These are phyloP conservation scores for Pseudomyrmex gracilis DNA, from an alignment of 1,140 invertebrate species.

Conservation along the genomic window DNA sequence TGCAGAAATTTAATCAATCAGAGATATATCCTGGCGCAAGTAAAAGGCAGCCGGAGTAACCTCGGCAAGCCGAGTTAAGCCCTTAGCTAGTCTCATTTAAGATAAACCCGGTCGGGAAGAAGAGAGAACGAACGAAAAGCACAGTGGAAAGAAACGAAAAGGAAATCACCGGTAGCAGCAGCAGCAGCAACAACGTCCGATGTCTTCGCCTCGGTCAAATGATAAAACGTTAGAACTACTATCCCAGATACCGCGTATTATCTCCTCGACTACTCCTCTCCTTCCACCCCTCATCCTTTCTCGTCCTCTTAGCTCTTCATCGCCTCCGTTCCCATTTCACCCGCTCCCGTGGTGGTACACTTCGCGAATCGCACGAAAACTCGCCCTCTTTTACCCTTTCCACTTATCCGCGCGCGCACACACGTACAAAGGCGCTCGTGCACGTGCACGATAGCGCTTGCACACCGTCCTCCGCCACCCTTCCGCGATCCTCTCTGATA, in stretches of 20 bases:
- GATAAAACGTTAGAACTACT: slow-evolving; percentile 78
- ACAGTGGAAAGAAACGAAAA: slow-evolving; percentile 53
- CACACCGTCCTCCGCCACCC: slow-evolving; percentile 64
- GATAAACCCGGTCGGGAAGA: slow-evolving; percentile 74
- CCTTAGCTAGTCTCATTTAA: slow-evolving; percentile 81
- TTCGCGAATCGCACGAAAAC: slow-evolving; percentile 61
- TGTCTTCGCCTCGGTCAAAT: slow-evolving; percentile 64
- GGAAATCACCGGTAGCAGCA: slow-evolving; percentile 69
- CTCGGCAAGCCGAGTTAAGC: slow-evolving; percentile 79
- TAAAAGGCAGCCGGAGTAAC: slow-evolving; percentile 65
- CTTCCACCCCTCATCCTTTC: slow-evolving; percentile 11
- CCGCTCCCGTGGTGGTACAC: slow-evolving; percentile 68
- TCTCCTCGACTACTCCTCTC: slow-evolving; percentile 16
- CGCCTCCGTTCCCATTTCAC: slow-evolving; percentile 54
- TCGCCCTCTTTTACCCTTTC: slow-evolving; percentile 77
- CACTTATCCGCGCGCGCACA: slow-evolving; percentile 67
- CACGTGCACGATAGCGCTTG: slow-evolving; percentile 32
- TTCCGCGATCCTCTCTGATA: slow-evolving; percentile 87
- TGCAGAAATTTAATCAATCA: slow-evolving; percentile 85
- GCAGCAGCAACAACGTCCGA: slow-evolving; percentile 65
- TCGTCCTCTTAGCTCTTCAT: slow-evolving; percentile 45
- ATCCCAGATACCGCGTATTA: slow-evolving; percentile 73
- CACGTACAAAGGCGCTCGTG: not conserved
- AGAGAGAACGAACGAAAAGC: slow-evolving; percentile 21
- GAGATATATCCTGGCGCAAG: slow-evolving; percentile 78